Evolutionary conservation across 2,888 invertebrate species (phyloP).

Genomic region (Nesidiocoris tenuis): DNA sequence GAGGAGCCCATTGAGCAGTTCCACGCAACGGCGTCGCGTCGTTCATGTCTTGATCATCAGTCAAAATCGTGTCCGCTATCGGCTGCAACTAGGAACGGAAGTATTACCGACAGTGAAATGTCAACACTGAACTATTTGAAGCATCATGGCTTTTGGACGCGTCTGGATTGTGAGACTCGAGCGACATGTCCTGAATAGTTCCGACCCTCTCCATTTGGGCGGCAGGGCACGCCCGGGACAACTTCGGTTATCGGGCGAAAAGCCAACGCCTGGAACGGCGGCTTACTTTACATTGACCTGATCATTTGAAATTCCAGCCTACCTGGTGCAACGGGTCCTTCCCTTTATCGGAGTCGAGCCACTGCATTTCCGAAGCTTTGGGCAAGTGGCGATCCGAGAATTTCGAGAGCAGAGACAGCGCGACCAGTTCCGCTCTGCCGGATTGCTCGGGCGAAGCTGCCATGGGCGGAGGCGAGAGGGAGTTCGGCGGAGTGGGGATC

Average conservation of each 20-base stretch:
- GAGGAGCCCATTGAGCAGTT: slow-evolving; percentile 80
- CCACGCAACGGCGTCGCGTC: slow-evolving; percentile 64
- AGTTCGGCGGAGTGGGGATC: neutral
- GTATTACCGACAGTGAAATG: no score
- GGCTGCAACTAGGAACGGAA: slow-evolving; percentile 62
- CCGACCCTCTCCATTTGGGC: no score
- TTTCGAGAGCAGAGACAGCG: slow-evolving; percentile 70
- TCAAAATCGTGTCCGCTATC: slow-evolving; percentile 67
- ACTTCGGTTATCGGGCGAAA: no score
- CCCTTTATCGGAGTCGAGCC: slow-evolving; percentile 77
- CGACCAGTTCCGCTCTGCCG: slow-evolving; percentile 75
- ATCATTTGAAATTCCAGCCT: neutral
- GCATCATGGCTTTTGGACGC: no score
- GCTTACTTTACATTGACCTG: no score
- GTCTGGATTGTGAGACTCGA: no score
- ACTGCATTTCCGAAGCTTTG: slow-evolving; percentile 73
- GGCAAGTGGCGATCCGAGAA: slow-evolving; percentile 76
- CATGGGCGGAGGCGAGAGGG: slow-evolving; percentile 17
- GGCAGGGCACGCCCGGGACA: no score
- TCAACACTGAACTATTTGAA: no score
- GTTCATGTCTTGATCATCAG: slow-evolving; percentile 60
- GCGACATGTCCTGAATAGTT: no score
- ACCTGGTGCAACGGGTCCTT: slow-evolving; percentile 62
- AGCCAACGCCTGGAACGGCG: no score
- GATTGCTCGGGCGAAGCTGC: slow-evolving; percentile 49